Base-by-base conservation (phyloP, 2,888 invertebrate genomes). In the Leptinotarsa rubiginosa region DNA sequence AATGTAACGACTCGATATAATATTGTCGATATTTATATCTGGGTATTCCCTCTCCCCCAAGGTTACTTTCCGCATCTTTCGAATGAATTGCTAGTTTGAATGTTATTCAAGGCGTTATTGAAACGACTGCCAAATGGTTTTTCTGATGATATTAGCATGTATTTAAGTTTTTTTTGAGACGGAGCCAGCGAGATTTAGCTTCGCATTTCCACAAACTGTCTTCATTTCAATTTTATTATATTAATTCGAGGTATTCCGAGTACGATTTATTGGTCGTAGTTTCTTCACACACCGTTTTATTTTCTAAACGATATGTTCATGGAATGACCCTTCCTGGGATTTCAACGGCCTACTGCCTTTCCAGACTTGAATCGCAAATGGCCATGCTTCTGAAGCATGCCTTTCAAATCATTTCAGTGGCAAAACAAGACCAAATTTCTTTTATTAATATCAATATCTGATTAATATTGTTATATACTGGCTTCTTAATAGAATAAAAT, bases 1-100 rank as follows among this genome's bases (percentile, higher is more conserved):
- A 31, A 31, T 62, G 16, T 31, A 62, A 31, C 25, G n/a, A 25
- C 25, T 62, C 31, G 31, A 62, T 31, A 18, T 5, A 62, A 31
- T 31, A 62, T 62, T 22, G 5, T 25, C 52, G 5, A 20, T 68
- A 54, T 31, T 68, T 68, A 31, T 41, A 31, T 20, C 54, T 54
- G 22, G 68, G 68, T 31, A 68, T 68, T 68, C 52, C 68, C 68
- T n/a, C 10, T 68, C 49, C 52, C 66, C 31, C 54, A 68, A 68
- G 68, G 54, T 31, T 68, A 25, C 18, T 68, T 52, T 54, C 31
- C 31, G 15, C 7, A 50, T 18, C 41, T 31, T n/a, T 20, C 52
- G 20, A 10, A 50, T 66, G 18, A 66, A 66, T 52, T 49, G 50
- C 67, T 4, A 67, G n/a, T 49, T 67, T 67, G 13, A 22, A 4